A percentile compares a stretch with the other conserved stretches of the same genome.
phyloP scores from a whole-genome alignment of 2,888 invertebrate genomes.

The Microplitis deprimator region DNA sequence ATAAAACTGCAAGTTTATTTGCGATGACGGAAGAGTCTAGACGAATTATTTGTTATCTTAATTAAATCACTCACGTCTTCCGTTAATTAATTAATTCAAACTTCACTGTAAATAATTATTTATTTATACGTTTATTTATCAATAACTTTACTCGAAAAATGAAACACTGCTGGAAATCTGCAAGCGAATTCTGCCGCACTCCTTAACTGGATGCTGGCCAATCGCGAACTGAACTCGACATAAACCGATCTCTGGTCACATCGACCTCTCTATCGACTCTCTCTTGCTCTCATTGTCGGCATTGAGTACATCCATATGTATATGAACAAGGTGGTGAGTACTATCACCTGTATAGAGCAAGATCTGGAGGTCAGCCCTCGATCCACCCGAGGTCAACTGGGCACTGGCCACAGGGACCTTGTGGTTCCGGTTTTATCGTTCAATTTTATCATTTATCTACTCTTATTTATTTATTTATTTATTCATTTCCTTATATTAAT shows the following conservation, averaged over 20 bases:
- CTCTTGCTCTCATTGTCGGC: conserved; percentile 2
- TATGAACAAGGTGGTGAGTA: not conserved
- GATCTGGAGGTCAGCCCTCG: conserved; percentile 12
- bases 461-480: not conserved
- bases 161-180: too few species aligned
- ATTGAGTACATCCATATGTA: not conserved
- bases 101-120: too few species aligned
- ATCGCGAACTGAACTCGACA: conserved; percentile 35
- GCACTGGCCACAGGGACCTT: conserved; percentile 7
- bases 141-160: too few species aligned
- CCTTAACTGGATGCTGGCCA: conserved; percentile 43
- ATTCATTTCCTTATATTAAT: not conserved
- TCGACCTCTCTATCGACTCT: conserved; percentile 24
- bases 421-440: conserved; percentile 15
- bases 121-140: too few species aligned
- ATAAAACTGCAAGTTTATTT: not conserved
- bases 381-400: not conserved
- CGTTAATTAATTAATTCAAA: too few species aligned
- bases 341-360: conserved; percentile 8
- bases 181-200: conserved; percentile 38
- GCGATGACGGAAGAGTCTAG: conserved; percentile 1
- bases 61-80: too few species aligned
- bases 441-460: not conserved
- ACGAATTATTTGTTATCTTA: not conserved
- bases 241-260: conserved; percentile 29